Base-by-base conservation (phyloP, 2,797 vertebrate genomes). In the Muscicapa striata region DNA sequence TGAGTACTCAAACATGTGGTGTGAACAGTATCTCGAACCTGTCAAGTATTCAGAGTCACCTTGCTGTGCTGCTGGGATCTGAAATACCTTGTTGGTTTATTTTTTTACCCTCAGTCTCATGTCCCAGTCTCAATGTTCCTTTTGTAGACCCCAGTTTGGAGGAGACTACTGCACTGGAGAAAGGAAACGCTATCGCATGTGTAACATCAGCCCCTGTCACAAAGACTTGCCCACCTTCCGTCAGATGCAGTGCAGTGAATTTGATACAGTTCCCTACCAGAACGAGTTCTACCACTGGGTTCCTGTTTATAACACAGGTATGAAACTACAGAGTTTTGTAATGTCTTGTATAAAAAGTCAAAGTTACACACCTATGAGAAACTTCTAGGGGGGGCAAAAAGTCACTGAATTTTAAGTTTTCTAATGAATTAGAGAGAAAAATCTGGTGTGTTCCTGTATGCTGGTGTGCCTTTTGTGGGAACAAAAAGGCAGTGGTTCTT, bases 241-340 rank as follows among this genome's bases (percentile, higher is more conserved):
- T 51, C 99, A 99, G 96, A 99, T 99, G 99, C 99, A 99, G 66
- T 99, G 99, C 97, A 99, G 98, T 51, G 99, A 99, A 96, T 99
- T 99, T 89, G 98, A 99, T 97, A 99, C 99, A 0, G 99, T 99
- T 70, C 98, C 98, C 11, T 99, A 99, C 97, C 98, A 99, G 96
- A 99, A 99, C 2, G 98, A 99, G 66, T 98, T 99, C 83, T 99
- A 99, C 96, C 97, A 97, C 93, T 99, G 99, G 99, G 98, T 98
- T 93, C 99, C 99, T 0, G 97, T 99, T 84, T 95, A 97, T 52
- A 99, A 98, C 95, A 90, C 97, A 96, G 92, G 99, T 99, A 97
- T 68, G n/a, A 68, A 51, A 9, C 26, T 63, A 6, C 26, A 29
- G 1, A 91, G 24, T 6, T 49, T 62, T 59, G 13, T 30, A 29